Percentiles rank a stretch among this genome's conserved stretches.
Conservation (phyloP, 2,888 invertebrate species). For the Therioaphis trifolii region DNA sequence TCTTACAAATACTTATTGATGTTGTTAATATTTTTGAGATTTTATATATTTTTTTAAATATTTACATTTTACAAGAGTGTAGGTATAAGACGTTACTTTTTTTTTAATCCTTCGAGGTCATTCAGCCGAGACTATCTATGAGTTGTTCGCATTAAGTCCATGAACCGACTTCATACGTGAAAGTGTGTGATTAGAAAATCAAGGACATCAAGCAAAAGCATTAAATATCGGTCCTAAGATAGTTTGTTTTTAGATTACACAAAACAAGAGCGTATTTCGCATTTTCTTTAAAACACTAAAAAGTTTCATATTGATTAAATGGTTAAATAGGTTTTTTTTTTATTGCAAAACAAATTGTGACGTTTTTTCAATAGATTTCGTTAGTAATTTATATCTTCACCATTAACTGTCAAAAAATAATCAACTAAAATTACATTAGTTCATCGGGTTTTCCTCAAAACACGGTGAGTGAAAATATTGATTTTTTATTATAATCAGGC, state of each 20-base stretch:
- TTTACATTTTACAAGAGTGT: neutral
- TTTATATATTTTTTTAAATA: too few relatives aligned
- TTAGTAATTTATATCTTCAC: too few relatives aligned
- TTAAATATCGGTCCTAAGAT: neutral
- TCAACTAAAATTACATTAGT: neutral
- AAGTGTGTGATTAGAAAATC: neutral
- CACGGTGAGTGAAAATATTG: neutral
- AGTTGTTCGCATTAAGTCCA: neutral
- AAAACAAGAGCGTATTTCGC: neutral
- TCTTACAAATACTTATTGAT: too few relatives aligned
- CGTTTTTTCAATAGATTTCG: too few relatives aligned
- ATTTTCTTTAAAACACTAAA: neutral
- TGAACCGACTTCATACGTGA: neutral
- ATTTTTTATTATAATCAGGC: neutral
- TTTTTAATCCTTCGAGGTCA: neutral
- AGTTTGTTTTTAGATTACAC: neutral
- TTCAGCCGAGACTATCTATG: neutral
- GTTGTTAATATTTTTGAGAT: too few relatives aligned
- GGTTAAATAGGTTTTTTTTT: neutral
- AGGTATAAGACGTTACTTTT: too few relatives aligned
- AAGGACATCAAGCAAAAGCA: neutral
- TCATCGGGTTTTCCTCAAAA: too few relatives aligned
- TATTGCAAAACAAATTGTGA: neutral
- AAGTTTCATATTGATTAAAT: neutral
- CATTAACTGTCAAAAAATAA: neutral